These are phyloP conservation scores for Tupiocoris notatus DNA, from an alignment of 2,888 invertebrate species.

Conservation along the genomic window DNA sequence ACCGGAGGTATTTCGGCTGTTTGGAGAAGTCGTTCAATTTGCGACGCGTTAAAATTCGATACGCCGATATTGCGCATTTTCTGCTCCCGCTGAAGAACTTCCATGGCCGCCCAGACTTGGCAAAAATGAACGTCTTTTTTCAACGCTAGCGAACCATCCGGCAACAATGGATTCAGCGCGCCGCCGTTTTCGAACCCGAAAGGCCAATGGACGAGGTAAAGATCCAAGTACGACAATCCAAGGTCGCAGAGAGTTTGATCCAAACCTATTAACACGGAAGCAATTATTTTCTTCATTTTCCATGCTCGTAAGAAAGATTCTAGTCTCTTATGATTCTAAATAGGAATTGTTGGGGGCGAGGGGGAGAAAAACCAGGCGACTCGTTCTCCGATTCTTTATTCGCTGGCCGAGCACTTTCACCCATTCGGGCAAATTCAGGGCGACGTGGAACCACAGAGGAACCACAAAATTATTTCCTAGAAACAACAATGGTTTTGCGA, in stretches of 20 bases:
- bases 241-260: constrained; percentile 11
- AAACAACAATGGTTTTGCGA: too few species aligned
- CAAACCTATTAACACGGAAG: not conserved
- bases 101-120: constrained; percentile 10
- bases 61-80: constrained; percentile 10
- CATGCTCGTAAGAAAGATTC: too few species aligned
- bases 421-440: too few species aligned
- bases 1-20: constrained; percentile 1
- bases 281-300: too few species aligned
- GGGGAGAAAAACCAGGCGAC: too few species aligned
- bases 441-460: too few species aligned
- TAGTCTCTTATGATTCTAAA: too few species aligned
- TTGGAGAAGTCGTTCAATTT: constrained; percentile 1
- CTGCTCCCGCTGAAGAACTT: not conserved
- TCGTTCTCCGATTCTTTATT: too few species aligned
- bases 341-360: too few species aligned
- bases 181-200: not conserved
- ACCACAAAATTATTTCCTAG: too few species aligned
- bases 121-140: constrained; percentile 4
- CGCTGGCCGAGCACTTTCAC: too few species aligned
- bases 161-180: not conserved
- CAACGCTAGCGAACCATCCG: not conserved
- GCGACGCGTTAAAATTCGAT: constrained; percentile 15
- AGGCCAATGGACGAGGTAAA: constrained; percentile 29
- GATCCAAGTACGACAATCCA: not conserved